Percentiles rank a stretch among this genome's conserved stretches.
These are phyloP conservation scores for Chloropsis hardwickii DNA, from an alignment of 2,113 vertebrate species.

Conservation along the genomic window DNA sequence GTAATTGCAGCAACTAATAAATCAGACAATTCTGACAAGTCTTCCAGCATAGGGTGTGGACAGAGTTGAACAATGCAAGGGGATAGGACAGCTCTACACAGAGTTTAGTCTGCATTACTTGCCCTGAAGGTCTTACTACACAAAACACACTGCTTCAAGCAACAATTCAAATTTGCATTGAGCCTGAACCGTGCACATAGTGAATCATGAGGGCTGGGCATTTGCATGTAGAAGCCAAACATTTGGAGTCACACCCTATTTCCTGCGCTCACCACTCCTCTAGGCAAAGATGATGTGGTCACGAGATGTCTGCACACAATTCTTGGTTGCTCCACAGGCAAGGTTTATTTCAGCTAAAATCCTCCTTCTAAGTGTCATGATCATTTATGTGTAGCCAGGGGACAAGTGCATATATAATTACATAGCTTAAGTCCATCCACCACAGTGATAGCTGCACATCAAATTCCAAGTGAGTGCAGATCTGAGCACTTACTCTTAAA, in stretches of 20 bases:
- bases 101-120: constrained; percentile 15
- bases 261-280: neutral
- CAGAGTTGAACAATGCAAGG: neutral
- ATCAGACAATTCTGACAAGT: neutral
- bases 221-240: constrained; percentile 33
- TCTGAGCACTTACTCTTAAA: neutral
- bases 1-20: neutral
- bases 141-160: constrained; percentile 44
- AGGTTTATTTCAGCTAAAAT: neutral
- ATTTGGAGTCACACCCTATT: neutral
- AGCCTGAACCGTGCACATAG: neutral
- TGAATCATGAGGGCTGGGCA: constrained; percentile 33
- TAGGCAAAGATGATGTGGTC: neutral
- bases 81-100: neutral
- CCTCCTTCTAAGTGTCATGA: neutral
- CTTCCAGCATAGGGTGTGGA: neutral
- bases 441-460: neutral
- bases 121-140: constrained; percentile 36
- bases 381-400: neutral
- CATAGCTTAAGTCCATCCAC: neutral
- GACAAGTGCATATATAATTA: neutral
- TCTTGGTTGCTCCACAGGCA: neutral
- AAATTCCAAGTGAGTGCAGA: neutral
- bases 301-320: neutral
- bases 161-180: constrained; percentile 26